phyloP scores from a whole-genome alignment of 2,888 invertebrate species.

The Ischnura elegans region DNA sequence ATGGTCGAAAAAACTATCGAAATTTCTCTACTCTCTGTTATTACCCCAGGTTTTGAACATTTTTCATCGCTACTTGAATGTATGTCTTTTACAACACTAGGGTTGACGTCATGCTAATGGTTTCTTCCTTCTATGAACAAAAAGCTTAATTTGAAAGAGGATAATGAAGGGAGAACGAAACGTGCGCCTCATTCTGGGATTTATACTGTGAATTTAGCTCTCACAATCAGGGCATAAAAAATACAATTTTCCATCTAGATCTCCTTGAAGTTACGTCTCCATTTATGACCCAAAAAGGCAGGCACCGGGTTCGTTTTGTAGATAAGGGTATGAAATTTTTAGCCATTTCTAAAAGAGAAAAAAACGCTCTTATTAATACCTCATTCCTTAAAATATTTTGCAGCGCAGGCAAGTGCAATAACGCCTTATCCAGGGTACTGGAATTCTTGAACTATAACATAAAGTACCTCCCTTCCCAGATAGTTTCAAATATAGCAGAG shows the following conservation, averaged over 20 bases:
- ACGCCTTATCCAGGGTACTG: too few species aligned
- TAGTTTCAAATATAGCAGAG: too few species aligned
- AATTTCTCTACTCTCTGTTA: neutral
- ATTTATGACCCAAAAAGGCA: neutral
- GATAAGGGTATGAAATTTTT: neutral
- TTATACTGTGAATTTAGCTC: neutral
- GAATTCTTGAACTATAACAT: too few species aligned
- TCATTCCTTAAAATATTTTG: neutral
- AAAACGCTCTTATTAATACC: too few species aligned
- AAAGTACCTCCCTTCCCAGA: too few species aligned
- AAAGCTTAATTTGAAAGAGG: slow-evolving; percentile 36
- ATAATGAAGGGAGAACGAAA: neutral
- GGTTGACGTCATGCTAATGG: neutral
- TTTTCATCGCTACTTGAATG: neutral
- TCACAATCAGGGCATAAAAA: neutral
- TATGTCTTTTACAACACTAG: neutral
- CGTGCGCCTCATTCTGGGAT: neutral
- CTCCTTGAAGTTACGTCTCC: neutral
- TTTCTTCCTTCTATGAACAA: neutral
- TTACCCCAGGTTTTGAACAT: neutral
- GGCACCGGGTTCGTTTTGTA: too few species aligned
- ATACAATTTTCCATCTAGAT: neutral
- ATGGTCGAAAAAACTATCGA: too few species aligned
- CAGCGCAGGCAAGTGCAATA: neutral
- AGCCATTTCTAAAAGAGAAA: neutral